Percentiles rank a stretch among this genome's conserved stretches.
phyloP scores from a whole-genome alignment of 2,888 invertebrate genomes.

The Himalopsyche japonica region DNA sequence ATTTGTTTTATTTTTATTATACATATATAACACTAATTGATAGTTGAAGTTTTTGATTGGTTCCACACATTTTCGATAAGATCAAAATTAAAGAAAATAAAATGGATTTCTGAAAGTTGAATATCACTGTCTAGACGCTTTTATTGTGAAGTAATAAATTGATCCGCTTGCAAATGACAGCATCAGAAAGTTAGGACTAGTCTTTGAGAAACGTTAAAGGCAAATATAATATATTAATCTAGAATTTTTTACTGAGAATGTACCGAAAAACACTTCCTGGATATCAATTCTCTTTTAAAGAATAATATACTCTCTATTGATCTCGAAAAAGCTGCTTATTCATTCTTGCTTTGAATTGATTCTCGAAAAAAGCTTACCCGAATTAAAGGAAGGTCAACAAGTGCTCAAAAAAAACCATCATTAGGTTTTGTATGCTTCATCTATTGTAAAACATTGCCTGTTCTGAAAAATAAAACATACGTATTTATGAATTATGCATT shows the following conservation, averaged over 20 bases:
- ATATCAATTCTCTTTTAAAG: not conserved
- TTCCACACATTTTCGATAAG: not conserved
- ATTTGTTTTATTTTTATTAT: no score
- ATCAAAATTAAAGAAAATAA: not conserved
- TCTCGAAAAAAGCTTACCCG: not conserved
- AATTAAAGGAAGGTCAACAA: not conserved
- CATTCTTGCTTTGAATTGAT: not conserved
- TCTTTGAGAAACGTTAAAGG: not conserved
- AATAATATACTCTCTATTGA: not conserved
- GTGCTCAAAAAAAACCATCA: not conserved
- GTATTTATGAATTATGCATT: no score
- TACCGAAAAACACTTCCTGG: not conserved
- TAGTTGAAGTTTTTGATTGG: not conserved
- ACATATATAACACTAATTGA: not conserved
- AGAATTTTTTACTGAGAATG: not conserved
- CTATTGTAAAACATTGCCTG: no score
- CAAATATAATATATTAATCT: not conserved
- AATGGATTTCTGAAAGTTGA: not conserved
- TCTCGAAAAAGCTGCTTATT: not conserved
- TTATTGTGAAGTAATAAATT: constrained; percentile 7
- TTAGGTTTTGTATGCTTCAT: no score
- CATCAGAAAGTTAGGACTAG: not conserved
- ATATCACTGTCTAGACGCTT: not conserved
- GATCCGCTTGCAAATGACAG: not conserved
- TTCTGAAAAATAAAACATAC: no score